A percentile compares a stretch with the other conserved stretches of the same genome.
Evolutionary conservation across 2,888 invertebrate genomes (phyloP).

Genomic region (Agrotis puta): DNA sequence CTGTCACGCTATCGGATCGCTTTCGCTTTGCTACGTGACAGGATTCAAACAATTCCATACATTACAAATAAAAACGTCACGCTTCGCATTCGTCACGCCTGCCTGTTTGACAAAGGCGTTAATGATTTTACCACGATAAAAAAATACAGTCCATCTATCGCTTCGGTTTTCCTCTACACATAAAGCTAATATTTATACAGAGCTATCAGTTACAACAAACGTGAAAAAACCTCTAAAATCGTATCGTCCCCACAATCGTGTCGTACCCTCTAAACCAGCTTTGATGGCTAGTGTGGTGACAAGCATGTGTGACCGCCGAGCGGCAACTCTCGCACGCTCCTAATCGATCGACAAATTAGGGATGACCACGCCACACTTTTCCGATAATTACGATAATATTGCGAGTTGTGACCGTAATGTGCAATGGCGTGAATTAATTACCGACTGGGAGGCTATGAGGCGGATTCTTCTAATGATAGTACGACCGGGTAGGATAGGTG

Average conservation of each 20-base stretch:
- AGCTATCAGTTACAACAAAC: too few species aligned
- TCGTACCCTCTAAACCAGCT: constrained; percentile 74
- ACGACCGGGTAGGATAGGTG: not conserved
- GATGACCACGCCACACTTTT: constrained; percentile 77
- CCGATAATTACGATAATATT: constrained; percentile 83
- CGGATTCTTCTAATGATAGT: constrained; percentile 8
- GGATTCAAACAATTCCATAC: too few species aligned
- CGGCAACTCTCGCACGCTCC: constrained; percentile 86
- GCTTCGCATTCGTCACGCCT: too few species aligned
- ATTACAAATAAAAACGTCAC: too few species aligned
- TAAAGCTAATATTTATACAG: too few species aligned
- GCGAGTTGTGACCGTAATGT: constrained; percentile 69
- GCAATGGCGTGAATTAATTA: constrained; percentile 57
- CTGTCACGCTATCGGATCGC: too few species aligned
- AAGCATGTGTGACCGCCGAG: constrained; percentile 73
- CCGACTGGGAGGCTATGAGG: constrained; percentile 6
- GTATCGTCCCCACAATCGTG: constrained; percentile 46
- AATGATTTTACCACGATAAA: too few species aligned
- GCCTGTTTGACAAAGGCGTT: too few species aligned
- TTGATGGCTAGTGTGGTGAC: constrained; percentile 65
- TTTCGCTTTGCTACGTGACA: too few species aligned
- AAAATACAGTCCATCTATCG: too few species aligned
- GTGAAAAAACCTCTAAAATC: not conserved
- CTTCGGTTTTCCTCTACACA: too few species aligned
- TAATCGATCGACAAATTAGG: constrained; percentile 88